Percentiles rank a stretch among this genome's conserved stretches.
Conservation (phyloP, 2,797 vertebrate genomes). For the Alfaro cultratus region DNA sequence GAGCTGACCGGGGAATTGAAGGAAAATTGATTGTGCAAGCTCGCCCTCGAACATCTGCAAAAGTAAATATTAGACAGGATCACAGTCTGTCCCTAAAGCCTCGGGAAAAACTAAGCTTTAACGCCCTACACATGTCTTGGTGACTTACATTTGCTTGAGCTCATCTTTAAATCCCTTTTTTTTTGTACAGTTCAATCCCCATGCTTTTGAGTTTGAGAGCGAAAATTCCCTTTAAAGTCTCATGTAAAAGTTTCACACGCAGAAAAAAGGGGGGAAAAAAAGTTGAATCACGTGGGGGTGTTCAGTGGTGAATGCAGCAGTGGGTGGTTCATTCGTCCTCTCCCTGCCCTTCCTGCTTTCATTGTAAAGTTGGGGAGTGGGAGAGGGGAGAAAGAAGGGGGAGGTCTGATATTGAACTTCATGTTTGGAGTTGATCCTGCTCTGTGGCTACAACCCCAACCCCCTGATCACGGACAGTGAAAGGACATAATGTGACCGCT, state of each 20-base stretch:
- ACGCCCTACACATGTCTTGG: slow-evolving; percentile 37
- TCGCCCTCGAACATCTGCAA: slow-evolving; percentile 77
- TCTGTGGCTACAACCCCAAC: slow-evolving; percentile 52
- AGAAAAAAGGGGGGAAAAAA: slow-evolving; percentile 1
- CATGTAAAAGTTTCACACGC: slow-evolving; percentile 51
- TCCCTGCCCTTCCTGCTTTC: slow-evolving; percentile 77
- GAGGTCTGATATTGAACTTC: slow-evolving; percentile 73
- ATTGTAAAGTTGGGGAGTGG: slow-evolving; percentile 63
- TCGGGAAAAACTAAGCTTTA: slow-evolving; percentile 4
- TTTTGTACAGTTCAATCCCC: slow-evolving; percentile 5
- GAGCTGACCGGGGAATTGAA: slow-evolving; percentile 67
- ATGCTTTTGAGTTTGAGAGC: slow-evolving; percentile 28
- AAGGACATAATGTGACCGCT: slow-evolving; percentile 65
- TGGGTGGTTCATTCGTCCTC: slow-evolving; percentile 76
- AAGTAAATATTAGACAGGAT: slow-evolving; percentile 67
- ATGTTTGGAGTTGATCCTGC: slow-evolving; percentile 76
- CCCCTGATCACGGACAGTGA: slow-evolving; percentile 58
- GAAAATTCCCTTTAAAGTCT: slow-evolving; percentile 30
- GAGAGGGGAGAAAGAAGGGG: slow-evolving; percentile 20
- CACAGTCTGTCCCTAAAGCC: slow-evolving; percentile 50
- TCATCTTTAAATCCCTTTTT: neutral
- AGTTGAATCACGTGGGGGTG: slow-evolving; percentile 45
- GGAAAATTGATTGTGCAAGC: slow-evolving; percentile 77
- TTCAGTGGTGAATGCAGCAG: slow-evolving; percentile 70
- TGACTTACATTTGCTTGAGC: slow-evolving; percentile 25